Evolutionary conservation across 2,888 invertebrate species (phyloP), one percentile per base, ranked within the genome.

Genomic region (Tetragnatha montana): DNA sequence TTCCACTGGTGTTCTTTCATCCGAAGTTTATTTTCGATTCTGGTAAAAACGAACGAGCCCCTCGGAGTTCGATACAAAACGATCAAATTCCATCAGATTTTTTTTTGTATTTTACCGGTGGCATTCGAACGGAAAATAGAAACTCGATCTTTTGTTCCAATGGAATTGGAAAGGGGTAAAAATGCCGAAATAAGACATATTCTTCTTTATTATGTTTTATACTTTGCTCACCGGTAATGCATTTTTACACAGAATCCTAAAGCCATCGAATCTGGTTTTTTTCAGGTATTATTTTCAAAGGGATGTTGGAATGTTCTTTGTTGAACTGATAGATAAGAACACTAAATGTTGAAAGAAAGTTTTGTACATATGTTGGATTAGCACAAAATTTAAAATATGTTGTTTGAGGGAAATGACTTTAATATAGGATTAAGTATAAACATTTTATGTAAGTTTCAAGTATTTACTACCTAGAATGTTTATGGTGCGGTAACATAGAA

Each of bases 1-100:
- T 60, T 60, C 60, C 50, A 74, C 35, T 78, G 78, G 51, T 74
- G 74, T 74, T 74, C 82, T 50, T 74, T 82, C 82, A 71, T 71
- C 81, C 51, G 81, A 82, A 82, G 82, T 82, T 74, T 82, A 82
- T 82, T 74, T 82, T 82, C 50, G 19, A 82, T 82, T 82, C 82
- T 82, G 73, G 74, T 82, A 82, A 74, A 82, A 82, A 73, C 51
- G 73, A 60, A 74, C 73, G 14, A 12, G 17, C 73, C 70, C 19
- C 21, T 21, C 47, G 60, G 35, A 74, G 73, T 60, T 50, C 22
- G 22, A 82, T 82, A 82, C 82, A 82, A 82, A 82, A 21, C 82
- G 22, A 74, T 74, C 22, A 22, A 82, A 74, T 82, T 71, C 82
- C 51, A 73, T 51, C 51, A 51, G 35, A 82, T 60, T 74, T 73